Evolutionary conservation across 2,113 vertebrate genomes (phyloP), one percentile per base, ranked within the genome.

Genomic region (Cynoglossus semilaevis): DNA sequence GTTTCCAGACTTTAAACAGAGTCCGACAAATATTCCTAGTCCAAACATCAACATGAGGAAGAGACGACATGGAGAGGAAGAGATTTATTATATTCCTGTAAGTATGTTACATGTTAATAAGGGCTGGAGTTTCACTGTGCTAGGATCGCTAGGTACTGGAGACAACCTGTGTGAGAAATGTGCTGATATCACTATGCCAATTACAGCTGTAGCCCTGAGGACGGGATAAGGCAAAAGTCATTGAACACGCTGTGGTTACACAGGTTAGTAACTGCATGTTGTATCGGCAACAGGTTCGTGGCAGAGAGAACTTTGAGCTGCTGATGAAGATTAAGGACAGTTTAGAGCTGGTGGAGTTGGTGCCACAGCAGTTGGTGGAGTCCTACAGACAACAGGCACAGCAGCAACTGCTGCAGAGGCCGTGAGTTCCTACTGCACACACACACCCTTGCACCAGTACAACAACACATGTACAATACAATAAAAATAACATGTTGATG

Each of bases 291-390:
- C 64, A 99, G 97, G 95, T 99, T 9, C 93, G 94, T 18, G 96
- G 97, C 51, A 88, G 97, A 50, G 96, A 99, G 76, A 98, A 99
- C 76, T 99, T 96, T 4, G 97, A 99, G 88, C 91, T 96, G 81
- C 89, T 99, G 74, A 97, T 96, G 96, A 97, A 94, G 88, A 94
- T 99, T 50, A 98, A 99, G 79, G 97, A 99, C 83, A 94, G 97
- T 65, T 84, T 99, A 84, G 97, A 98, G 84, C 88, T 99, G 69
- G 91, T 95, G 83, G 96, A 98, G 78, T 85, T 96, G 72, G 97
- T 99, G 12, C 97, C 97, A 0, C 97, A 94, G 85, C 93, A 92
- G 15, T 82, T 96, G 64, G 91, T 99, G 0, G 96, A 98, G 9
- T 94, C 96, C 1, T 99, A 98, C 76, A 84, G 96, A 46, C 97